Conservation (phyloP, 1,140 invertebrate species). For the Drosophila navojoa region DNA sequence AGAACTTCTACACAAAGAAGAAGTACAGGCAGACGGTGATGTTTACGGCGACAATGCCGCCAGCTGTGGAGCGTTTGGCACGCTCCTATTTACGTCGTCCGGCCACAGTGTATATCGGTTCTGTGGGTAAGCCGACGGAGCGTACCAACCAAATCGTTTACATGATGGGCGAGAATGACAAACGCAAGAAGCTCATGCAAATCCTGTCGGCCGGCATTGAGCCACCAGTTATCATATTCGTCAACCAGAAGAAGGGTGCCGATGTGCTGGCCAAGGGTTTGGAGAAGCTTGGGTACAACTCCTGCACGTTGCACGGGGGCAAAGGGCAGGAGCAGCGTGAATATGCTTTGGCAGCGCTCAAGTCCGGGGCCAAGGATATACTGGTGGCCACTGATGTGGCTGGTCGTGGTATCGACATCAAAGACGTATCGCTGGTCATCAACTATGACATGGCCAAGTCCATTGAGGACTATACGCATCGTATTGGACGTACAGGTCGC, state of each 20-base stretch:
- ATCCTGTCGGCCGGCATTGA: conserved; percentile 94
- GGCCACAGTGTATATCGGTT: conserved; percentile 99
- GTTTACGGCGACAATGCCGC: conserved; percentile 99
- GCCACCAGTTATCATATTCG: conserved; percentile 99
- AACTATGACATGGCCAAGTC: conserved; percentile 99
- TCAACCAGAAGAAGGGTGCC: conserved; percentile 99
- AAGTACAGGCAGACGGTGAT: conserved; percentile 99
- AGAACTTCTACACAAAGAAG: conserved; percentile 98
- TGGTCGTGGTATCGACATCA: conserved; percentile 99
- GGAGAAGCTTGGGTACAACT: conserved; percentile 98
- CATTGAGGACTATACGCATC: conserved; percentile 99
- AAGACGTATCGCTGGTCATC: conserved; percentile 99
- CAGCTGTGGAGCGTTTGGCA: conserved; percentile 98
- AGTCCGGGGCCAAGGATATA: conserved; percentile 97
- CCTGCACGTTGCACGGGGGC: conserved; percentile 98
- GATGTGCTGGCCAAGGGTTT: conserved; percentile 98
- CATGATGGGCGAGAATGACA: conserved; percentile 97
- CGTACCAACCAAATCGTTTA: conserved; percentile 98
- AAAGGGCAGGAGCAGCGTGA: conserved; percentile 99
- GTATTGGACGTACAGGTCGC: conserved; percentile 99
- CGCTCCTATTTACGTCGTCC: conserved; percentile 97
- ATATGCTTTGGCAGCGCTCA: conserved; percentile 97
- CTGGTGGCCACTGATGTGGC: conserved; percentile 99
- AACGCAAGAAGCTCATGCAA: conserved; percentile 95
- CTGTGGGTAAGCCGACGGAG: conserved; percentile 99